Evolutionary conservation across 2,113 vertebrate genomes (phyloP).

Genomic region (Geothlypis trichas): DNA sequence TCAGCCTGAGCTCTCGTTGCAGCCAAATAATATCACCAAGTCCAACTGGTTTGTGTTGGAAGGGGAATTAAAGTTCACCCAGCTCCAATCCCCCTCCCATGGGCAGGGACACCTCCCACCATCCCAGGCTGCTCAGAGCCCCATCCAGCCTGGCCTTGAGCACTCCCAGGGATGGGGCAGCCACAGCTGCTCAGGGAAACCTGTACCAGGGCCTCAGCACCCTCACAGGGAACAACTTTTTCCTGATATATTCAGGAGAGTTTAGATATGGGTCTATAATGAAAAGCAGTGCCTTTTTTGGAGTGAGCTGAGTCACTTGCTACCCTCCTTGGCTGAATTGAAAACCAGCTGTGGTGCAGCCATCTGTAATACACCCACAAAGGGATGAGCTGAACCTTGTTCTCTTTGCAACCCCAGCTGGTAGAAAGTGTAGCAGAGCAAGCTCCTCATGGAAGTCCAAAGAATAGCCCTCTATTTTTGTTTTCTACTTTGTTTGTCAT

Average conservation of each 20-base stretch:
- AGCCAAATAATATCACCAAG: not conserved
- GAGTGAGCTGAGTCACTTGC: not conserved
- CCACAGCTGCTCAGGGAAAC: not conserved
- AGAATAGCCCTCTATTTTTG: not conserved
- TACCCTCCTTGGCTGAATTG: not conserved
- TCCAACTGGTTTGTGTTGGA: not conserved
- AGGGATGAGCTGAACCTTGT: not conserved
- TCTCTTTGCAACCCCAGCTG: not conserved
- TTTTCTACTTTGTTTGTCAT: not conserved
- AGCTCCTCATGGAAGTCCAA: not conserved
- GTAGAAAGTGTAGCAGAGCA: rapidly evolving
- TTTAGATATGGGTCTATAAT: not conserved
- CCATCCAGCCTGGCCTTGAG: not conserved
- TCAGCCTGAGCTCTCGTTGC: not conserved
- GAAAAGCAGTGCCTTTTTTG: not conserved
- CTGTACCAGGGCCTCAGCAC: rapidly evolving
- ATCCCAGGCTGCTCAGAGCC: rapidly evolving
- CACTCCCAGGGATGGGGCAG: not conserved
- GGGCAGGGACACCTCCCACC: not conserved
- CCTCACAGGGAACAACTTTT: too few species aligned
- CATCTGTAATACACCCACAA: not conserved
- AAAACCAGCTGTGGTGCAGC: not conserved
- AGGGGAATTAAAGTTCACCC: not conserved
- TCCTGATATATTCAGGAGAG: not conserved
- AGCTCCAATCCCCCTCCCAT: not conserved